phyloP scores from a whole-genome alignment of 1,140 invertebrate genomes.

The Phocides pigmalion region DNA sequence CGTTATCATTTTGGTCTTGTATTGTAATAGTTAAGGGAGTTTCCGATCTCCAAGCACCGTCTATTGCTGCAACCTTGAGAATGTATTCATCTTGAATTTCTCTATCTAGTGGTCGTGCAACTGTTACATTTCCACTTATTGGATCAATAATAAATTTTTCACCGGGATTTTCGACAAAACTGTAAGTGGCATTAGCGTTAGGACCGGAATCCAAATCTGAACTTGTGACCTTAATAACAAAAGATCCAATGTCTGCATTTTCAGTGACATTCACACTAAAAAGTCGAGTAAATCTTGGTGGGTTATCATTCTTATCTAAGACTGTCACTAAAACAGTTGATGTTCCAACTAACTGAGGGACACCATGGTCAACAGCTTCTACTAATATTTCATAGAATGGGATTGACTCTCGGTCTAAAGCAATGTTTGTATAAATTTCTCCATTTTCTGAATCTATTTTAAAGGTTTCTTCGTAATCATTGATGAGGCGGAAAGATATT shows the following conservation, averaged over 20 bases:
- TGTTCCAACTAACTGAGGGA: constrained; percentile 91
- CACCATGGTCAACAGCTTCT: constrained; percentile 94
- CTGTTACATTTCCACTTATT: constrained; percentile 95
- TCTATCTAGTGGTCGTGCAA: constrained; percentile 92
- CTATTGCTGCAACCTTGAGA: constrained; percentile 93
- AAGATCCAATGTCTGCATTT: constrained; percentile 95
- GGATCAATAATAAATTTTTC: constrained; percentile 95
- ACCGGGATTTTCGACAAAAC: constrained; percentile 94
- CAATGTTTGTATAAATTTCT: constrained; percentile 92
- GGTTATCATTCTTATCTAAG: constrained; percentile 97
- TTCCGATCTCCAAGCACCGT: constrained; percentile 95
- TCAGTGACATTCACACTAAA: constrained; percentile 98
- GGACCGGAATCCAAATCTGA: constrained; percentile 93
- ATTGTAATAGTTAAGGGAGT: constrained; percentile 96
- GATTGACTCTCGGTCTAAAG: constrained; percentile 95
- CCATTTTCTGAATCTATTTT: constrained; percentile 91
- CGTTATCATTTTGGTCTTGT: constrained; percentile 97
- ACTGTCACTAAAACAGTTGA: constrained; percentile 93
- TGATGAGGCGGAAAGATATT: constrained; percentile 90
- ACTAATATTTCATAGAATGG: constrained; percentile 92
- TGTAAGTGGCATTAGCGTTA: constrained; percentile 95
- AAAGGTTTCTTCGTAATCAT: constrained; percentile 91
- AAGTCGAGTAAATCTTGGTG: constrained; percentile 95
- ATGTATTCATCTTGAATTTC: constrained; percentile 96
- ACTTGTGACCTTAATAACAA: constrained; percentile 96